Base-by-base conservation (phyloP, 2,888 invertebrate species). In the Timandra comae region DNA sequence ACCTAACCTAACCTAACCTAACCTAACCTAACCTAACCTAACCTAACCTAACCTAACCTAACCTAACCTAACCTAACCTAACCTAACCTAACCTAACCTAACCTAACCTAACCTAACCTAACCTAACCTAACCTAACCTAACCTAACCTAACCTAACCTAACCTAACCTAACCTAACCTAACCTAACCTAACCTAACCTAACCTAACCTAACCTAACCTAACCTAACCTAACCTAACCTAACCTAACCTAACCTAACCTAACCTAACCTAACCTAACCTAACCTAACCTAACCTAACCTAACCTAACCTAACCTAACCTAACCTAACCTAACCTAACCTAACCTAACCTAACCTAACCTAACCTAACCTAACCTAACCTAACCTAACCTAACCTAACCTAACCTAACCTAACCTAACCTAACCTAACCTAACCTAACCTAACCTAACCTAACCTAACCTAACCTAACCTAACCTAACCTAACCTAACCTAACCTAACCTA, bases 401-500 rank as follows among this genome's bases (percentile, higher is more conserved):
- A 26, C 26, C 26, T 26, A 26, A 26, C 26, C 26, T 28, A 28
- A 28, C 28, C 28, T 28, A 28, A 28, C 28, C 28, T 28, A 29
- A 29, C 29, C 29, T 29, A 29, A 29, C 29, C 29, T 29, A 22
- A 22, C 22, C 22, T 22, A 22, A 22, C 22, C 22, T 22, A 31
- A 24, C 24, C 24, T 25, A 20, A 20, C 21, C 21, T 29, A 20
- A 20, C 21, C 21, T 29, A 20, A 20, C 21, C 21, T 29, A 20
- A 20, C 21, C 12, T 29, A 22, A 30, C 30, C 30, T 22, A 30
- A 30, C 30, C 30, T 22, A 22, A 36, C 36, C 36, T 31, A 36
- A 34, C 34, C 39, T 35, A 38, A 38, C 38, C 38, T 38, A 30
- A 35, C 35, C 35, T 35, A 35, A 35, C 45, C 42, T 41, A 41